Conservation (phyloP, 2,888 invertebrate genomes). For the Rugalucina vietnamica region DNA sequence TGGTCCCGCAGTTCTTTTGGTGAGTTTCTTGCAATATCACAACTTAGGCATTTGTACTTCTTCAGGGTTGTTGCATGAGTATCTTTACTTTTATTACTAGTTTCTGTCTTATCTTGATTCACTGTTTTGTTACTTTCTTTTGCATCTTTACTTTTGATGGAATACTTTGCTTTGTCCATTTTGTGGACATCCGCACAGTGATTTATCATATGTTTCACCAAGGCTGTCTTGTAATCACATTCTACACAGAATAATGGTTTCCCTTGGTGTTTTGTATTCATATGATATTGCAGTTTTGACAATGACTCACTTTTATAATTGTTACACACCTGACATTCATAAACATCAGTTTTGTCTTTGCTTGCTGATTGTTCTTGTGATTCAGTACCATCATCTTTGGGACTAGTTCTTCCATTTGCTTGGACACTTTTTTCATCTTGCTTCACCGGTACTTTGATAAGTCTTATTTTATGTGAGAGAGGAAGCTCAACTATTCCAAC, state of each 20-base stretch:
- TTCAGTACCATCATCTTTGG: neutral
- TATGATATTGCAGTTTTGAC: conserved; percentile 54
- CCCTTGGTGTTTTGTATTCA: conserved; percentile 61
- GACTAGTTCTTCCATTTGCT: neutral
- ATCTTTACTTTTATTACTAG: neutral
- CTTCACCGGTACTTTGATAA: conserved; percentile 45
- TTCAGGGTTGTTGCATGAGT: neutral
- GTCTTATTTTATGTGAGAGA: conserved; percentile 33
- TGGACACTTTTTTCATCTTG: conserved; percentile 7
- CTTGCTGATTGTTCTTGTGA: neutral
- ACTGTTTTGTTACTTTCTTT: neutral
- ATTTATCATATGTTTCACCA: conserved; percentile 61
- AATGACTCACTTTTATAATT: conserved; percentile 32
- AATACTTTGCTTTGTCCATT: conserved; percentile 26
- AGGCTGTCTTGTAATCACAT: conserved; percentile 60
- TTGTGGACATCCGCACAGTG: conserved; percentile 58
- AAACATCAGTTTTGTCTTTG: neutral
- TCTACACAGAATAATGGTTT: conserved; percentile 34
- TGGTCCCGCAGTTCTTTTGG: conserved; percentile 29
- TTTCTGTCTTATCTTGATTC: too few relatives aligned
- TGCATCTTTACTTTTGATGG: neutral
- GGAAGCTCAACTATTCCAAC: conserved; percentile 28
- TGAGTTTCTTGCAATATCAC: conserved; percentile 1
- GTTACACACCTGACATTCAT: conserved; percentile 44
- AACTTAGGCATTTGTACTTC: conserved; percentile 35